Evolutionary conservation across 2,113 vertebrate species (phyloP), one percentile per base, ranked within the genome.

Genomic region (Microcebus griseorufus): DNA sequence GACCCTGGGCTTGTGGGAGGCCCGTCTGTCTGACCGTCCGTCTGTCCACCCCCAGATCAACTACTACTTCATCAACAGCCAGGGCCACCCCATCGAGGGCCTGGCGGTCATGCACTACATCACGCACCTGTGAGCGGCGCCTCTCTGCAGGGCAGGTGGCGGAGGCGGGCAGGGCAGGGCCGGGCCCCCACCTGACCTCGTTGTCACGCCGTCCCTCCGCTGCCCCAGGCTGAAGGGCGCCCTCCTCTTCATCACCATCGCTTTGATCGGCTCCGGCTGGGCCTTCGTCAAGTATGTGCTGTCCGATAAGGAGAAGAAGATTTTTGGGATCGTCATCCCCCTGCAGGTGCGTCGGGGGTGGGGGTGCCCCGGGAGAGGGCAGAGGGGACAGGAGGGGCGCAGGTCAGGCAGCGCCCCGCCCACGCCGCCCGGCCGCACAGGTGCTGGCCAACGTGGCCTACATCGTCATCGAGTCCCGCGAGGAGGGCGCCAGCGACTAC

Each of bases 221-320:
- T 0, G 90, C 48, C 58, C 45, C 97, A 99, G 99, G 97, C 98
- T 99, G 39, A 99, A 99, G 96, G 99, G 99, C 1, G 99, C 99
- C 5, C 99, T 99, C 18, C 98, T 99, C 37, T 99, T 99, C 98
- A 99, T 99, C 98, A 99, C 99, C 7, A 98, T 99, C 90, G 99
- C 99, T 5, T 96, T 99, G 93, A 99, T 99, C 0, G 99, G 99
- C 76, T 99, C 99, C 0, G 99, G 99, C 97, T 99, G 99, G 98
- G 99, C 99, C 51, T 99, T 99, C 0, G 97, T 99, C 8, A 99
- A 99, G 85, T 99, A 99, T 90, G 99, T 99, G 86, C 98, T 99
- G 81, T 99, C 99, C 0, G 99, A 99, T 98, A 99, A 99, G 95
- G 99, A 99, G 95, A 99, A 99, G 98, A 99, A 99, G 98, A 98